Percentiles rank a stretch among this genome's conserved stretches.
These are phyloP conservation scores for Enteromius radiatus DNA, from an alignment of 2,797 vertebrate genomes.

Conservation along the genomic window DNA sequence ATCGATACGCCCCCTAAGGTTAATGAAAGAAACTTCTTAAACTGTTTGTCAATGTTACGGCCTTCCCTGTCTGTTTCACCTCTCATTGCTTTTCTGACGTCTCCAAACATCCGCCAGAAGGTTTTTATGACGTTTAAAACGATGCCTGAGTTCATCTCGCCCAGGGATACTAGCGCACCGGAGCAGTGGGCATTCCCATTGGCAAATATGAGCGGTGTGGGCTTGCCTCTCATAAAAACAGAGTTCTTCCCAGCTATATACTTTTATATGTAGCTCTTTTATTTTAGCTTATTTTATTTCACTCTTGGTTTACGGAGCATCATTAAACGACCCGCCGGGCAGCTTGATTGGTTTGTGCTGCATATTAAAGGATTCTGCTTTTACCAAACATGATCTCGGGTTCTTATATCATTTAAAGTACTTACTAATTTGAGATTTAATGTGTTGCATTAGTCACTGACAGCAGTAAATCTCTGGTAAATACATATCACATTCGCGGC, in stretches of 20 bases:
- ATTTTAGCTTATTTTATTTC: conserved; percentile 47
- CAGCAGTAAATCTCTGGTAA: neutral
- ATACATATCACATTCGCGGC: neutral
- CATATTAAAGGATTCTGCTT: conserved; percentile 25
- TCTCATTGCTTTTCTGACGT: conserved; percentile 32
- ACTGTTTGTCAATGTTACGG: conserved; percentile 29
- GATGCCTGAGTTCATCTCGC: neutral
- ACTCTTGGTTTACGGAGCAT: conserved; percentile 39
- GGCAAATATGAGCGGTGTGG: conserved; percentile 22
- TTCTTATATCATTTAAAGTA: conserved; percentile 22
- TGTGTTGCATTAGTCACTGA: conserved; percentile 5
- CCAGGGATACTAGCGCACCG: neutral
- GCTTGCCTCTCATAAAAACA: conserved; percentile 44
- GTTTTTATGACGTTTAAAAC: conserved; percentile 37
- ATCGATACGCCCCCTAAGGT: conserved; percentile 31
- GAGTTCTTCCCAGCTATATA: conserved; percentile 43
- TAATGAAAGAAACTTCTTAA: conserved; percentile 34
- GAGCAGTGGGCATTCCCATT: neutral
- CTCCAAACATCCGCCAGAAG: conserved; percentile 24
- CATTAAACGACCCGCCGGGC: conserved; percentile 38
- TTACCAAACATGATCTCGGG: conserved; percentile 11
- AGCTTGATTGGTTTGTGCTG: conserved; percentile 42
- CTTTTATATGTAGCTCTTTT: conserved; percentile 39
- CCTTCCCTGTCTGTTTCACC: conserved; percentile 28
- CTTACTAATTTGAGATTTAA: conserved; percentile 8